Conservation (phyloP, 2,888 invertebrate species). For the Ichneumoninae sp. region DNA sequence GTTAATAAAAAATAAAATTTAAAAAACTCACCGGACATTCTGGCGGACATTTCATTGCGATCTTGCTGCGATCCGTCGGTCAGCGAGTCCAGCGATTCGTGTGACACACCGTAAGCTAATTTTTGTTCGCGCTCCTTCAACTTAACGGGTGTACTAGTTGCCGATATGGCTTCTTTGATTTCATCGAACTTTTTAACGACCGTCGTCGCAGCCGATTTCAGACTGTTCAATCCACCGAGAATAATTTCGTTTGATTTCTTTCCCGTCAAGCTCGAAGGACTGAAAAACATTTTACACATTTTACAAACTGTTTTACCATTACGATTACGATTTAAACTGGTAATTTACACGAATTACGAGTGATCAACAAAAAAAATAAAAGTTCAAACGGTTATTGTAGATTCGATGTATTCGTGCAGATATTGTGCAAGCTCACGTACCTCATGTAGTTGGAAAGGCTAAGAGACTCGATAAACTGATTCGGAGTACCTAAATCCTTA, state of each 20-base stretch:
- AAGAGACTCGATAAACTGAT: conserved; percentile 82
- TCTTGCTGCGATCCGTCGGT: conserved; percentile 83
- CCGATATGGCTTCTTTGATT: conserved; percentile 95
- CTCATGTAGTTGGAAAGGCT: conserved; percentile 82
- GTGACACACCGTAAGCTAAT: conserved; percentile 81
- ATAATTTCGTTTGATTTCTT: conserved; percentile 95
- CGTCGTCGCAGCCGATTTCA: conserved; percentile 94
- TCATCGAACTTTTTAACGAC: conserved; percentile 96
- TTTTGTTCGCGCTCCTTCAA: conserved; percentile 84
- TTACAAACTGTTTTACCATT: background rate
- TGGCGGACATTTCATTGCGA: conserved; percentile 80
- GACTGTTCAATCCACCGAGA: conserved; percentile 93
- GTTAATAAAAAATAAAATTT: background rate
- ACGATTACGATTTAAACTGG: background rate
- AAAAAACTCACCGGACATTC: conserved; percentile 77
- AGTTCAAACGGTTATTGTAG: background rate
- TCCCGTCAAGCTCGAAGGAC: conserved; percentile 92
- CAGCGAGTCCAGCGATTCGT: conserved; percentile 82
- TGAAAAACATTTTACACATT: conserved; percentile 81
- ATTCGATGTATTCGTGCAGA: background rate
- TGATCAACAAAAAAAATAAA: background rate
- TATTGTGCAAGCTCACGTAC: conserved; percentile 71
- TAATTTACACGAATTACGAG: background rate
- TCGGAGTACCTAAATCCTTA: conserved; percentile 81
- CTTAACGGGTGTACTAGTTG: conserved; percentile 94